These are phyloP conservation scores for Lasioglossum villosulum DNA, from an alignment of 2,888 invertebrate genomes.

Conservation along the genomic window DNA sequence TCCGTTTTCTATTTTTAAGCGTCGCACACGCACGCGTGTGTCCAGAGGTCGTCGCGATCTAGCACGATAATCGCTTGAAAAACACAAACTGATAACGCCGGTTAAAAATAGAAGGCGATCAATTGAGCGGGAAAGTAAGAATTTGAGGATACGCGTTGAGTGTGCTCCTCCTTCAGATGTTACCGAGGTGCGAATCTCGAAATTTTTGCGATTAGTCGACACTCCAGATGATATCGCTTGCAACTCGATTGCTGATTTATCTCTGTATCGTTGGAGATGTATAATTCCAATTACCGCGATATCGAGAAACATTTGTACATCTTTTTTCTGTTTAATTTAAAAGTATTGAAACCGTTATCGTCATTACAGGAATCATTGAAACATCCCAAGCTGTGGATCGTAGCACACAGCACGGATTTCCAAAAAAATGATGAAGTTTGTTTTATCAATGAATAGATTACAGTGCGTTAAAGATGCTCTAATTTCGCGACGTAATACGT, in stretches of 20 bases:
- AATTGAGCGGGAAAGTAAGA: neutral
- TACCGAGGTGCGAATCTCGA: neutral
- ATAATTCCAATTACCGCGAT: neutral
- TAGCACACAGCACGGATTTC: neutral
- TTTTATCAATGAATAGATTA: neutral
- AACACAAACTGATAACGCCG: neutral
- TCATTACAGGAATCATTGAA: too few relatives aligned
- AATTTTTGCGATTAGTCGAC: neutral
- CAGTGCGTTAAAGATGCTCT: neutral
- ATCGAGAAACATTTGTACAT: neutral
- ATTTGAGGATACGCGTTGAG: neutral
- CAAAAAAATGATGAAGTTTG: neutral
- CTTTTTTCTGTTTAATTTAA: neutral
- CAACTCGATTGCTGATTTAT: neutral
- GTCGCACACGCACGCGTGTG: neutral
- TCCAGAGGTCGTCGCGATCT: neutral
- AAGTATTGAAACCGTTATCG: too few relatives aligned
- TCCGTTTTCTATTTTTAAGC: conserved; percentile 3
- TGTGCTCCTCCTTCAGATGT: neutral
- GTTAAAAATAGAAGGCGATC: neutral
- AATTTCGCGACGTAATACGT: neutral
- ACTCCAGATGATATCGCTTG: neutral
- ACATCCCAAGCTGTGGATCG: too few relatives aligned
- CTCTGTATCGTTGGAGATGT: neutral
- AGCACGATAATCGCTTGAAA: neutral